Conservation (phyloP, 2,797 vertebrate genomes). For the Momotus momota region DNA sequence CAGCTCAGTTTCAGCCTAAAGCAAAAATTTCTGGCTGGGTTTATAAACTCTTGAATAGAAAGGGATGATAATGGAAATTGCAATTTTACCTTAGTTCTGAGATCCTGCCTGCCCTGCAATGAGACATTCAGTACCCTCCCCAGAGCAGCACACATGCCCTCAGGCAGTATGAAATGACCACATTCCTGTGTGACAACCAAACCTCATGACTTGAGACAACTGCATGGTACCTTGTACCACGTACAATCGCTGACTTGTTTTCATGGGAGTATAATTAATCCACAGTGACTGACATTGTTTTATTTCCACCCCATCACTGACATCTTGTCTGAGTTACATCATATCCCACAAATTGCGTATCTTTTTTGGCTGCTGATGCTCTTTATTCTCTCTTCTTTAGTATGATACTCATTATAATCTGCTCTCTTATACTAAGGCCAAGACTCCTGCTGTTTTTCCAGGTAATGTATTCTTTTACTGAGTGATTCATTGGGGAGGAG, state of each 20-base stretch:
- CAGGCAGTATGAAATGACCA: not conserved
- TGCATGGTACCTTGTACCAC: not conserved
- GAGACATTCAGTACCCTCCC: not conserved
- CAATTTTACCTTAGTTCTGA: not conserved
- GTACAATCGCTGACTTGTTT: not conserved
- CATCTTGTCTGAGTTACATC: constrained; percentile 33
- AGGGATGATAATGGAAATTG: not conserved
- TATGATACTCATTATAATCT: constrained; percentile 35
- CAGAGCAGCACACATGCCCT: not conserved
- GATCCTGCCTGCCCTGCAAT: not conserved
- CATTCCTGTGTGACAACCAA: not conserved
- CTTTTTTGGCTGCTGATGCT: constrained; percentile 7
- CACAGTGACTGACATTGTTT: not conserved
- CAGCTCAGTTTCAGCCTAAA: constrained; percentile 39
- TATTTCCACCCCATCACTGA: constrained; percentile 25
- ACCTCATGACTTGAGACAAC: not conserved
- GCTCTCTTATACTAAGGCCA: constrained; percentile 1
- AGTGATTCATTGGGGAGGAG: not conserved
- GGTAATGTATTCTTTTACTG: constrained; percentile 43
- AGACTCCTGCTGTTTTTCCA: constrained; percentile 35
- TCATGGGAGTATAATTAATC: constrained; percentile 33
- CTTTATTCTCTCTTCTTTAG: not conserved
- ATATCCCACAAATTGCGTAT: not conserved
- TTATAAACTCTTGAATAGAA: not conserved
- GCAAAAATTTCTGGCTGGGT: constrained; percentile 38